Evolutionary conservation across 2,113 vertebrate genomes (phyloP), one percentile per base, ranked within the genome.

Genomic region (Burhinus bistriatus): DNA sequence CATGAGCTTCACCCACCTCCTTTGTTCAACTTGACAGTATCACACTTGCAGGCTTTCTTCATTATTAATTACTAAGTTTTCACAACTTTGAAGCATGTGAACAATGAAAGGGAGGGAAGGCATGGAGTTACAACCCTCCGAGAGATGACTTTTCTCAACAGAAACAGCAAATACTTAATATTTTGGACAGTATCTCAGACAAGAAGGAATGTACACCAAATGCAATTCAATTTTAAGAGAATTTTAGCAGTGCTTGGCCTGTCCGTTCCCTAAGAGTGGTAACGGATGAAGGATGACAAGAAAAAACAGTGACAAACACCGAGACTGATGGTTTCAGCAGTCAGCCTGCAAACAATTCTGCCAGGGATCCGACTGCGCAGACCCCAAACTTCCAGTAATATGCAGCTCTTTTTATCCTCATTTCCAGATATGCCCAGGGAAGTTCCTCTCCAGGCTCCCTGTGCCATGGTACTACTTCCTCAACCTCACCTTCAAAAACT

Each of bases 21-120:
- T 98, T 97, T 96, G 84, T 97, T 97, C 78, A 87, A 80, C 82
- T 66, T 83, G 61, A 97, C 96, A 97, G 94, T 79, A 97, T 78
- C 89, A 54, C 57, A 70, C 58, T 88, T 97, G 95, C 95, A 97
- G 92, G 93, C 85, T 97, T 97, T 97, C 97, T 97, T 97, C 96
- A 83, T 90, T 98, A 96, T 88, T 97, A 97, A 97, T 95, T 68
- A 51, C 76, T 86, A 90, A 93, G 96, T 96, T 98, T 97, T 97
- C 92, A 97, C 55, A 87, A 82, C 86, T 82, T 73, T 45, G 82
- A 95, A 90, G 82, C 96, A 73, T 96, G 97, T 96, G 88, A 97
- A 94, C 77, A 93, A 85, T 62, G 71, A 96, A 98, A 97, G 97
- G 92, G 81, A 96, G 73, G 96, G 95, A 98, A 97, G 88, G 82